A percentile compares a stretch with the other conserved stretches of the same genome.
Conservation (phyloP, 2,113 vertebrate genomes). For the Corythaixoides concolor region DNA sequence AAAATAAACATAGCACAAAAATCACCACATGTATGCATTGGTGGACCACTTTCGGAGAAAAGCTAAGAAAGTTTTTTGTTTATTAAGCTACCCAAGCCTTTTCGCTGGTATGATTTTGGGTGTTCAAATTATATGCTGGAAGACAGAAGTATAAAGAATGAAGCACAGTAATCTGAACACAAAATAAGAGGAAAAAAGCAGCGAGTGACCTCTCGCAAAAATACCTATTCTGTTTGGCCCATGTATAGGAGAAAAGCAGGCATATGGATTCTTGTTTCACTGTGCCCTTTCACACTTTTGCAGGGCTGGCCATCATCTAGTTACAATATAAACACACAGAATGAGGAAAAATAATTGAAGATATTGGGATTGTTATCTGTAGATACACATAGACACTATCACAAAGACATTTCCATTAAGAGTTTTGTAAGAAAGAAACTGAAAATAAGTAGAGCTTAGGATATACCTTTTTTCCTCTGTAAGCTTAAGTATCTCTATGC, state of each 20-base stretch:
- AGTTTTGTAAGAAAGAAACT: not conserved
- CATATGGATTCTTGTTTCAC: not conserved
- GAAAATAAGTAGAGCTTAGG: not conserved
- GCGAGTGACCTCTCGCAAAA: not conserved
- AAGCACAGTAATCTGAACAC: not conserved
- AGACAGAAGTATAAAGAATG: not conserved
- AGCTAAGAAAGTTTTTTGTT: not conserved
- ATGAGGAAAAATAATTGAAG: not conserved
- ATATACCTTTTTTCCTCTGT: not conserved
- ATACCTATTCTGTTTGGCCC: not conserved
- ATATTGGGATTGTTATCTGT: not conserved
- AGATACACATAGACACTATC: not conserved
- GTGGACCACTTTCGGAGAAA: not conserved
- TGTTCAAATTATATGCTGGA: not conserved
- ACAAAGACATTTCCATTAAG: not conserved
- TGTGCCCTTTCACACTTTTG: not conserved
- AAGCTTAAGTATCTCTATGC: not conserved
- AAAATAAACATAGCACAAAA: not conserved
- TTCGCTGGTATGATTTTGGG: not conserved
- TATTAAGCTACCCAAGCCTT: not conserved
- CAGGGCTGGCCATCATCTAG: not conserved
- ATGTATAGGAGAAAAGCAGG: not conserved
- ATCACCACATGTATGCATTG: not conserved
- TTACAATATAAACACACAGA: not conserved
- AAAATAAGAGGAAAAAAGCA: not conserved